Evolutionary conservation across 1,140 invertebrate species (phyloP).

Genomic region (Brachystomella parvula): DNA sequence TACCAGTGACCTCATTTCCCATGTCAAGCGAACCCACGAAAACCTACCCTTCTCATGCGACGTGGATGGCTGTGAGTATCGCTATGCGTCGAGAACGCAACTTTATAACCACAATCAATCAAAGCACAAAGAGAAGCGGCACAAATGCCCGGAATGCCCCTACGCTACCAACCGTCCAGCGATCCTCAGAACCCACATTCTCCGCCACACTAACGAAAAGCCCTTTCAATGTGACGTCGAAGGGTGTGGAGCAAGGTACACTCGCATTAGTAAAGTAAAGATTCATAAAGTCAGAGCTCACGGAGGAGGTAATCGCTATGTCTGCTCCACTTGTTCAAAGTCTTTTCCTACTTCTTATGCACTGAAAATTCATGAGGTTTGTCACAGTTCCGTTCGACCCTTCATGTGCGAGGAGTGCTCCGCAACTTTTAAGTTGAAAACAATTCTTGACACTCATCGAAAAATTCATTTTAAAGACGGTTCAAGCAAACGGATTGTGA

Average conservation of each 20-base stretch:
- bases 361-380: not conserved
- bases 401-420: not conserved
- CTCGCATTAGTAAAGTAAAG: not conserved
- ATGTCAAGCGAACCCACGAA: not conserved
- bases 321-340: not conserved
- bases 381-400: not conserved
- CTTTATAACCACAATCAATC: not conserved
- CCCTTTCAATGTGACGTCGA: not conserved
- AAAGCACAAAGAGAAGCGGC: not conserved
- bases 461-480: too few relatives aligned
- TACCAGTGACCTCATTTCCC: too few relatives aligned
- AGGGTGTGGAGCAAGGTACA: not conserved
- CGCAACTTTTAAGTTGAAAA: not conserved
- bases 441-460: too few relatives aligned
- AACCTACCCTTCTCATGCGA: not conserved
- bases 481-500: too few relatives aligned
- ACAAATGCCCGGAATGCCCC: not conserved
- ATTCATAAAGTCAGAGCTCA: not conserved
- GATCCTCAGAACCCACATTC: not conserved
- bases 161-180: not conserved
- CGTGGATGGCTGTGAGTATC: not conserved
- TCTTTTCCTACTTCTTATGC: not conserved
- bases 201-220: not conserved
- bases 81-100: not conserved
- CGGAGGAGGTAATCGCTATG: not conserved